A percentile compares a stretch with the other conserved stretches of the same genome.
Evolutionary conservation across 1,140 invertebrate genomes (phyloP).

Genomic region (Drosophila yakuba): DNA sequence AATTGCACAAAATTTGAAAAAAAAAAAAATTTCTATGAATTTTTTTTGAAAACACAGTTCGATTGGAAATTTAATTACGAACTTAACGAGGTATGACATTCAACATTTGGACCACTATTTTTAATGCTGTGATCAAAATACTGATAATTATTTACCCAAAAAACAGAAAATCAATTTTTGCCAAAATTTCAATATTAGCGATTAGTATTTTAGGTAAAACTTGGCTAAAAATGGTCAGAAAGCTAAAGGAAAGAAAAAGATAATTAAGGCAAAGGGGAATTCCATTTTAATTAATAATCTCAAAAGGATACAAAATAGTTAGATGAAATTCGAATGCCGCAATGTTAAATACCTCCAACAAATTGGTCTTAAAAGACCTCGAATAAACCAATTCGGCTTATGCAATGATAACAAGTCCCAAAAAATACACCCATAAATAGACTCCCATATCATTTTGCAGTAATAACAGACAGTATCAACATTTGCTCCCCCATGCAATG

Average conservation of each 20-base stretch:
- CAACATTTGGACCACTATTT: too few relatives aligned
- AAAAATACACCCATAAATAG: neutral
- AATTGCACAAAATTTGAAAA: too few relatives aligned
- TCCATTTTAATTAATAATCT: neutral
- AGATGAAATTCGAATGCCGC: neutral
- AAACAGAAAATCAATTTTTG: too few relatives aligned
- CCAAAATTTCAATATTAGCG: too few relatives aligned
- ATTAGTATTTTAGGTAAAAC: too few relatives aligned
- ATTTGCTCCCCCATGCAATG: conserved; percentile 14
- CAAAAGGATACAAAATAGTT: neutral
- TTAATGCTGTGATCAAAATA: too few relatives aligned
- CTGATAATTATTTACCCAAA: too few relatives aligned
- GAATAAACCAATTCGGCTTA: conserved; percentile 17
- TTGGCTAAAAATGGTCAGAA: too few relatives aligned
- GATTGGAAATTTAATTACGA: too few relatives aligned
- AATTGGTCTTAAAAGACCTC: conserved; percentile 20
- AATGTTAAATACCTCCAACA: neutral
- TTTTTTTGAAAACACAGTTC: too few relatives aligned
- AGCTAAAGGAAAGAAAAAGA: neutral
- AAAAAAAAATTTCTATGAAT: too few relatives aligned
- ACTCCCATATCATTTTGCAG: conserved; percentile 7
- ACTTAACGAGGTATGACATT: too few relatives aligned
- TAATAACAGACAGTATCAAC: conserved; percentile 40
- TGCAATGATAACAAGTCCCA: conserved; percentile 10
- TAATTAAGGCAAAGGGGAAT: neutral